These are phyloP conservation scores for Eupithecia tripunctaria DNA, from an alignment of 2,888 invertebrate species.

Conservation along the genomic window DNA sequence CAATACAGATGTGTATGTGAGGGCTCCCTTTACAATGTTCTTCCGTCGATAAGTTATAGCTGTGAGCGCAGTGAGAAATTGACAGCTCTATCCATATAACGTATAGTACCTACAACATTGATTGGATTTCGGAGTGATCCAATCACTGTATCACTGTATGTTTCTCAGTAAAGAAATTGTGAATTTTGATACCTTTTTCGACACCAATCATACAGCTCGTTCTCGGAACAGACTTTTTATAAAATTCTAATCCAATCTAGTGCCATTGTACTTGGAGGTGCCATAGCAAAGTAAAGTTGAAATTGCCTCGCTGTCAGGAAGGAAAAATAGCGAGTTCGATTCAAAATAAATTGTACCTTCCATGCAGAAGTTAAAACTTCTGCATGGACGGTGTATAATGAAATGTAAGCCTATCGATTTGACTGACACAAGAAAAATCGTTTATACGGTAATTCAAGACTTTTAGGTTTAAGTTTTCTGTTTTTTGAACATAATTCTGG, in stretches of 20 bases:
- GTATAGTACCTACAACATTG: background rate
- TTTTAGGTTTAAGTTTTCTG: too few relatives aligned
- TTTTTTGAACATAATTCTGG: too few relatives aligned
- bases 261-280: background rate
- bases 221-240: background rate
- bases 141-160: background rate
- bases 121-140: background rate
- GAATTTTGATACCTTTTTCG: background rate
- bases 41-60: background rate
- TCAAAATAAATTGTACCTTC: background rate
- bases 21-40: background rate
- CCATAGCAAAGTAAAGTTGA: background rate
- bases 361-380: background rate
- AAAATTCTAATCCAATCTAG: background rate
- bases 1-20: background rate
- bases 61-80: background rate
- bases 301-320: background rate
- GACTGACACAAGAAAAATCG: too few relatives aligned
- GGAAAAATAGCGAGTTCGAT: background rate
- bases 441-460: too few relatives aligned
- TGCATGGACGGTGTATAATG: background rate
- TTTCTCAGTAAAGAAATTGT: background rate
- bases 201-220: background rate
- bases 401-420: background rate
- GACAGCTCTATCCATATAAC: background rate